Evolutionary conservation across 2,113 vertebrate genomes (phyloP), one percentile per base, ranked within the genome.

Genomic region (Pyrgilauda ruficollis): DNA sequence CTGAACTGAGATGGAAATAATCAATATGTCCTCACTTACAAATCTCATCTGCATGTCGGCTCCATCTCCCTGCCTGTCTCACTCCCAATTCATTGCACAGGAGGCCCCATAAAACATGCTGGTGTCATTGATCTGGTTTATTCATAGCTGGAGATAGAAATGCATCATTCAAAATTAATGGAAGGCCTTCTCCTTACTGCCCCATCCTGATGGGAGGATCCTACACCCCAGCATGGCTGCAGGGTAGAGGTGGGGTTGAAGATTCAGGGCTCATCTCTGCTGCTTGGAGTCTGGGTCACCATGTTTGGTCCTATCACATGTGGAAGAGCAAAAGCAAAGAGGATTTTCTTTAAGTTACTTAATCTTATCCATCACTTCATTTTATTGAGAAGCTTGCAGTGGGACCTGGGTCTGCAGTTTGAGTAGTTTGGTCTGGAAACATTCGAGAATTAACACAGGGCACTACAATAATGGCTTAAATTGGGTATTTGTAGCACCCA

Each of bases 21-120:
- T 98, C 98, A 97, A 98, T 98, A 98, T 97, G 96, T 96, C 97
- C 97, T 98, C 97, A 98, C 97, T 98, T 98, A 98, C 97, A 97
- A 97, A 98, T 98, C 97, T 98, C 98, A 98, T 98, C 98, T 98
- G 97, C 98, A 98, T 98, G 97, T 98, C 90, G 88, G 53, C 98
- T 98, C 96, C 97, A 98, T 98, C 97, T 97, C 97, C 84, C 94
- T 73, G 93, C 72, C 97, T 97, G 98, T 97, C 98, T 98, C 86
- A 5, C 96, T 89, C 95, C 96, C 98, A 98, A 98, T 98, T 98
- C 97, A 98, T 98, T 98, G 98, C 92, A 47, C 94, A 86, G 83
- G 97, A 97, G 96, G 55, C 89, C 97, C 92, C 96, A 98, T 98
- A 98, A 98, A 98, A 91, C 97, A 97, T 85, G 77, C 47, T 89